These are phyloP conservation scores for Syrista parreyssii DNA, from an alignment of 2,888 invertebrate genomes.

Conservation along the genomic window DNA sequence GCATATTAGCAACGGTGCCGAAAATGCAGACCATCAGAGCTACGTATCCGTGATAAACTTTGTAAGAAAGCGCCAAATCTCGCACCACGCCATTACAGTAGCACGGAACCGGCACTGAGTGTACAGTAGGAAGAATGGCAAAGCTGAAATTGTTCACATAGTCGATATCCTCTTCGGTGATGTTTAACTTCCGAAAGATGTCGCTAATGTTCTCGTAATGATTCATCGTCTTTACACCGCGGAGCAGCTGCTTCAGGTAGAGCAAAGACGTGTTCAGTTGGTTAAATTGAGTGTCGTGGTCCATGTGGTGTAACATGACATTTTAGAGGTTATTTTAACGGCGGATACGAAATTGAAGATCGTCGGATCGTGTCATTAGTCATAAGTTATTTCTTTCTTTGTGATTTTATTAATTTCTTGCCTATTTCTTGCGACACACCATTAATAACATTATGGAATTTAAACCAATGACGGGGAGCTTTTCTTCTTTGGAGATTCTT, in stretches of 20 bases:
- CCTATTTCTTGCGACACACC: not conserved
- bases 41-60: constrained; percentile 83
- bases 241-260: constrained; percentile 29
- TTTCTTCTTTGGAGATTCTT: not conserved
- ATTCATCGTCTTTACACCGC: constrained; percentile 34
- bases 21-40: constrained; percentile 87
- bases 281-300: constrained; percentile 5
- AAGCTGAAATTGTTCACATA: constrained; percentile 44
- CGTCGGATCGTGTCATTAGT: not conserved
- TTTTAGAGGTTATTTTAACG: constrained; percentile 3
- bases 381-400: not conserved
- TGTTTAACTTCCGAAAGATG: constrained; percentile 44
- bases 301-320: constrained; percentile 33
- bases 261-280: constrained; percentile 33
- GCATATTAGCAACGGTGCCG: constrained; percentile 86
- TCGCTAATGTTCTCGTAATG: constrained; percentile 39
- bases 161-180: constrained; percentile 53
- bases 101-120: constrained; percentile 28
- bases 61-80: constrained; percentile 74
- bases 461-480: too few species aligned
- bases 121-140: not conserved
- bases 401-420: not conserved
- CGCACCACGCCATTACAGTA: constrained; percentile 74
- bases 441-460: too few species aligned
- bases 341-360: not conserved